Conservation (phyloP, 2,113 vertebrate genomes). For the Falco punctatus region DNA sequence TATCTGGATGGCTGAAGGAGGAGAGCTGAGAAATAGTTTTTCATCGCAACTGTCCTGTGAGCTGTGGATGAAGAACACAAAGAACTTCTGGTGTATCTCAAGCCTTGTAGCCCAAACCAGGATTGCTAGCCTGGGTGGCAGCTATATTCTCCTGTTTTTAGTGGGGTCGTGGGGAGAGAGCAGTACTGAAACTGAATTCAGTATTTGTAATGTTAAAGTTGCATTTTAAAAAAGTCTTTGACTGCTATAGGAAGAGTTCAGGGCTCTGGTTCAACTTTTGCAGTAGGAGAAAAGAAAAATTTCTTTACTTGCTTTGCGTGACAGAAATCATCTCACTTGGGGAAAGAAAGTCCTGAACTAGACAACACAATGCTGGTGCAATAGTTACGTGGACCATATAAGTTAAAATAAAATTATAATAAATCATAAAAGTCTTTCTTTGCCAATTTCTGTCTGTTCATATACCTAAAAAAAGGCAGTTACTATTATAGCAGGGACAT, state of each 20-base stretch:
- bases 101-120: background rate
- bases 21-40: background rate
- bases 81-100: background rate
- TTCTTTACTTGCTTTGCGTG: background rate
- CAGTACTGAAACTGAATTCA: background rate
- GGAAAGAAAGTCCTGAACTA: background rate
- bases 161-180: background rate
- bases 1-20: background rate
- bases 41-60: background rate
- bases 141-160: background rate
- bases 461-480: background rate
- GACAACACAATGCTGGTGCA: background rate
- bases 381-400: background rate
- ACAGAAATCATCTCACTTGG: background rate
- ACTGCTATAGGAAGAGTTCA: background rate
- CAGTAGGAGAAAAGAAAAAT: background rate
- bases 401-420: background rate
- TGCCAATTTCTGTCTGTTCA: background rate
- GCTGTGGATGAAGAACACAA: background rate
- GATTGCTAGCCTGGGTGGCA: background rate
- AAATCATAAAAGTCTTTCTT: background rate
- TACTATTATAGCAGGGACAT: background rate
- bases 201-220: background rate
- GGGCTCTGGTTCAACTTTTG: background rate
- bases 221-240: background rate